Percentiles rank a stretch among this genome's conserved stretches.
phyloP scores from a whole-genome alignment of 2,888 invertebrate genomes.

The Belgica antarctica region DNA sequence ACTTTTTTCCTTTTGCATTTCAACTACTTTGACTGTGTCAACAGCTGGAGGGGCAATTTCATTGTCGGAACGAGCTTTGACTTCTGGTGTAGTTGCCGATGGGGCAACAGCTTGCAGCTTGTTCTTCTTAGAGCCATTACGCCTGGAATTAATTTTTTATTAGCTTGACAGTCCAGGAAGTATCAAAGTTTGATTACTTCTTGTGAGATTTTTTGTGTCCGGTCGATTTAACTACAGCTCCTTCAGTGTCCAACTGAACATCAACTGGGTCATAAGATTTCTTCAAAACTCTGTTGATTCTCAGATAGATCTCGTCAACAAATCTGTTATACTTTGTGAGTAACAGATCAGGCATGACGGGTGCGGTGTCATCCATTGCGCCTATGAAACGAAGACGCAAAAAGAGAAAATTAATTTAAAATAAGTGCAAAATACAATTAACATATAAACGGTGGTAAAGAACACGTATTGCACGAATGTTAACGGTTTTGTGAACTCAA shows the following conservation, averaged over 20 bases:
- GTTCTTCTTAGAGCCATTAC: conserved; percentile 36
- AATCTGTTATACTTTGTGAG: conserved; percentile 81
- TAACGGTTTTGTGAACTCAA: conserved; percentile 52
- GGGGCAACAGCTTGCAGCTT: conserved; percentile 20
- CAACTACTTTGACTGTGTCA: conserved; percentile 50
- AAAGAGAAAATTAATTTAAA: conserved; percentile 44
- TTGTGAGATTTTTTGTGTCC: conserved; percentile 58
- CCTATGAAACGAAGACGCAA: conserved; percentile 47
- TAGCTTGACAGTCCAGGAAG: not conserved
- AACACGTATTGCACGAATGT: conserved; percentile 55
- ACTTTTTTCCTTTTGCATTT: conserved; percentile 48
- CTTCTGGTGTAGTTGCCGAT: conserved; percentile 28
- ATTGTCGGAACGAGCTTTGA: conserved; percentile 47
- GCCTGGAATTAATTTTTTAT: no score
- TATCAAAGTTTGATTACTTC: conserved; percentile 53
- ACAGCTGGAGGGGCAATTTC: conserved; percentile 46
- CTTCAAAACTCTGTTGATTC: conserved; percentile 77
- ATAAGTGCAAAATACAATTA: conserved; percentile 42
- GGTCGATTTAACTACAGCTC: conserved; percentile 50
- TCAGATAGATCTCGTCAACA: conserved; percentile 76
- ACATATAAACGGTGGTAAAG: conserved; percentile 55
- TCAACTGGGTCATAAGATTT: conserved; percentile 82
- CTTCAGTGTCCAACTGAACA: conserved; percentile 59
- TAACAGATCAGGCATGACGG: conserved; percentile 65
- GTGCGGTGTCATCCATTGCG: conserved; percentile 52